A percentile compares a stretch with the other conserved stretches of the same genome.
Conservation (phyloP, 1,140 invertebrate species). For the Caerostris extrusa region DNA sequence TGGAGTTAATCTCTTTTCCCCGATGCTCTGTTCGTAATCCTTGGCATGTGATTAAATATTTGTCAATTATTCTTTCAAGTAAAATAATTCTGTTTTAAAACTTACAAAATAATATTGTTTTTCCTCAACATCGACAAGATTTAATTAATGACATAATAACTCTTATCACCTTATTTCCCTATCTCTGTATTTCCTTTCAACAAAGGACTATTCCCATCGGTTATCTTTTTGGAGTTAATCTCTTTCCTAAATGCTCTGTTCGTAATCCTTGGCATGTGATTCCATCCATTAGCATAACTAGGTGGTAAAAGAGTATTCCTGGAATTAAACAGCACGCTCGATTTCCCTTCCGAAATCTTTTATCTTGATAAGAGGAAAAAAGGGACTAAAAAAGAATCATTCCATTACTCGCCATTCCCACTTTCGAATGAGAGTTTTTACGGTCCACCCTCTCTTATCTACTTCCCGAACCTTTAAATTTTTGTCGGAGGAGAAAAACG, state of each 20-base stretch:
- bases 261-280: not conserved
- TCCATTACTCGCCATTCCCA: constrained; percentile 23
- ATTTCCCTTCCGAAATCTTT: not conserved
- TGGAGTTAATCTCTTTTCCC: not conserved
- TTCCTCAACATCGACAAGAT: not conserved
- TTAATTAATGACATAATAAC: not conserved
- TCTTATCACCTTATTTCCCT: not conserved
- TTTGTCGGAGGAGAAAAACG: constrained; percentile 14
- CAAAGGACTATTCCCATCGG: not conserved
- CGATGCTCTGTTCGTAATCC: not conserved
- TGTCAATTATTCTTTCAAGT: not conserved
- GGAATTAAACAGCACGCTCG: not conserved
- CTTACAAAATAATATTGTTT: not conserved
- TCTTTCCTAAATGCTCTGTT: not conserved
- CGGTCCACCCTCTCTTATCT: constrained; percentile 34
- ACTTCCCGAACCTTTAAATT: constrained; percentile 19
- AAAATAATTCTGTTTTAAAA: not conserved
- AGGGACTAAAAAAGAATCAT: constrained; percentile 12
- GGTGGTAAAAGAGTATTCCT: not conserved
- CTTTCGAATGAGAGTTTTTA: constrained; percentile 34
- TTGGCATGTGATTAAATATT: no score
- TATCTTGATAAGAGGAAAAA: not conserved
- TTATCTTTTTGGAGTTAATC: not conserved
- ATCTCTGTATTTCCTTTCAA: not conserved
- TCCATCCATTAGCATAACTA: constrained; percentile 27